Evolutionary conservation across 2,888 invertebrate species (phyloP).

Genomic region (Fabriciana adippe): DNA sequence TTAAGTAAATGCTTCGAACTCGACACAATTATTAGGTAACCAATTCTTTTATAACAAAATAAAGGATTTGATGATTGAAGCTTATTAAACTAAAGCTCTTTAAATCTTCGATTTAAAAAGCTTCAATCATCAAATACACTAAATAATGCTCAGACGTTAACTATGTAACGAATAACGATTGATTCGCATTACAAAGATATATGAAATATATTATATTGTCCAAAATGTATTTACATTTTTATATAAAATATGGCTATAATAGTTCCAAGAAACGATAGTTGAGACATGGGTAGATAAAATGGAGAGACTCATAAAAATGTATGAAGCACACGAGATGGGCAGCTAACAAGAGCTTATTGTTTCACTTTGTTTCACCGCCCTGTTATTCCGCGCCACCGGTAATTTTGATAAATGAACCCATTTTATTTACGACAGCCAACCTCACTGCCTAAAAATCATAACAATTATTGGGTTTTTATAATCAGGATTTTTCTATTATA

Average conservation of each 20-base stretch:
- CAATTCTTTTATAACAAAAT: too few species aligned
- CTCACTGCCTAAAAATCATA: background rate
- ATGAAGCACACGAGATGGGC: constrained; percentile 69
- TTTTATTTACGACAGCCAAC: constrained; percentile 36
- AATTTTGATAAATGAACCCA: constrained; percentile 75
- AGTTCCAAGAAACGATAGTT: constrained; percentile 27
- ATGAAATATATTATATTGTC: background rate
- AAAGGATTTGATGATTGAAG: too few species aligned
- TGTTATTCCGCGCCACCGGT: constrained; percentile 79
- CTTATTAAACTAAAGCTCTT: too few species aligned
- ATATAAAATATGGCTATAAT: constrained; percentile 6
- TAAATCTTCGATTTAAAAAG: too few species aligned
- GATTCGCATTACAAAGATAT: background rate
- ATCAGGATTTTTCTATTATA: too few species aligned
- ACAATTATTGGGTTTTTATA: background rate
- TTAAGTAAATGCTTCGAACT: too few species aligned
- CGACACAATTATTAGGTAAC: too few species aligned
- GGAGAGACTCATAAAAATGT: constrained; percentile 77
- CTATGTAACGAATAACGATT: too few species aligned
- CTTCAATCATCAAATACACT: too few species aligned
- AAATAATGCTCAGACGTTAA: too few species aligned
- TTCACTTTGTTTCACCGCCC: constrained; percentile 46
- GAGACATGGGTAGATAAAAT: constrained; percentile 76
- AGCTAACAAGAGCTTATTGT: constrained; percentile 64
- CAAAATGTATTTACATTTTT: constrained; percentile 1